Evolutionary conservation across 2,888 invertebrate species (phyloP).

Genomic region (Teleiodes luculella): DNA sequence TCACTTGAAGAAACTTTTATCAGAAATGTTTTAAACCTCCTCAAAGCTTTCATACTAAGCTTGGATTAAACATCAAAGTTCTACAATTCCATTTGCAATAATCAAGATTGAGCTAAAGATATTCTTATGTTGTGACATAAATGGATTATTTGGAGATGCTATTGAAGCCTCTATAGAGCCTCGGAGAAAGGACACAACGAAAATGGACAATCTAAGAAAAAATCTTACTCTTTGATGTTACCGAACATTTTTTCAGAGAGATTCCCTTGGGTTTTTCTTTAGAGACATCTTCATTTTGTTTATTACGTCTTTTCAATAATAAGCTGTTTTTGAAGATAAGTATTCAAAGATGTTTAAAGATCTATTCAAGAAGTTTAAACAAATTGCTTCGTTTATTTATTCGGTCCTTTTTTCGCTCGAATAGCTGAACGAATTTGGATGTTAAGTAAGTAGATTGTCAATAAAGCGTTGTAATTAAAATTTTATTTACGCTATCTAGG

Average conservation of each 20-base stretch:
- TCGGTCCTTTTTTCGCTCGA: too few relatives aligned
- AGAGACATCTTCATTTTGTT: not conserved
- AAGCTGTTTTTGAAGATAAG: too few relatives aligned
- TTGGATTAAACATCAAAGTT: constrained; percentile 1
- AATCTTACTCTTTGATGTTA: constrained; percentile 3
- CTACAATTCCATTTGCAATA: constrained; percentile 15
- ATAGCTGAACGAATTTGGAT: too few relatives aligned
- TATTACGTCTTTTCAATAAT: not conserved
- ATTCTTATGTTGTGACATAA: not conserved
- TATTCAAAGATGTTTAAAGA: too few relatives aligned
- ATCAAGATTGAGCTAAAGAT: constrained; percentile 16
- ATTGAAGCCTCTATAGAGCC: not conserved
- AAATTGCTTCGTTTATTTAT: too few relatives aligned
- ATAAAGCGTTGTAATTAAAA: too few relatives aligned
- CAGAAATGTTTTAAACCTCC: constrained; percentile 4
- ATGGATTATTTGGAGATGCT: constrained; percentile 2
- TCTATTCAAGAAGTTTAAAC: too few relatives aligned
- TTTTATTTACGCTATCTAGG: too few relatives aligned
- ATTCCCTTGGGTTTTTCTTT: not conserved
- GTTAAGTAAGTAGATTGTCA: too few relatives aligned
- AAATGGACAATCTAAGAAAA: not conserved
- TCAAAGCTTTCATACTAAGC: not conserved
- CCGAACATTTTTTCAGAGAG: not conserved
- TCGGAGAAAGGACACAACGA: not conserved
- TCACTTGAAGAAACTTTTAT: not conserved